A percentile compares a stretch with the other conserved stretches of the same genome.
Evolutionary conservation across 2,113 vertebrate genomes (phyloP).

Genomic region (Upupa epops): DNA sequence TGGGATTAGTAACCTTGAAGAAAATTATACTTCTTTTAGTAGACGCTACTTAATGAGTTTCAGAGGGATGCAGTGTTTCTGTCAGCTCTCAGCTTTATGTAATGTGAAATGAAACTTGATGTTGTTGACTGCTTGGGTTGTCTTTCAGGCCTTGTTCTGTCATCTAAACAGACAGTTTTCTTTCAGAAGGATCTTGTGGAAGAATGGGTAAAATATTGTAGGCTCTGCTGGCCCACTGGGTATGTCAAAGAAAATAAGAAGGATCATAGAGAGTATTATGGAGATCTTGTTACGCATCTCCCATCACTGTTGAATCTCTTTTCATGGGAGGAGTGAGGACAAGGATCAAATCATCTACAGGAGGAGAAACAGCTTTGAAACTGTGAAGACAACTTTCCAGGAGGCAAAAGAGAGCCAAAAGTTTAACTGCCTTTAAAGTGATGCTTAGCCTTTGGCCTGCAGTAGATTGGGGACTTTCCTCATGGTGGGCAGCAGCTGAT

Average conservation of each 20-base stretch:
- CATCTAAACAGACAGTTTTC: background rate
- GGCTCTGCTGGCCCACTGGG: background rate
- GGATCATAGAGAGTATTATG: background rate
- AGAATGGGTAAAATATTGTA: rapidly evolving
- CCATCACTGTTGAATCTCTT: background rate
- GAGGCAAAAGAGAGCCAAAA: background rate
- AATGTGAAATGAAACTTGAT: background rate
- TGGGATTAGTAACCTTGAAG: background rate
- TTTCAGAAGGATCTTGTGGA: background rate
- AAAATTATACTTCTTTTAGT: background rate
- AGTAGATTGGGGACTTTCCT: background rate
- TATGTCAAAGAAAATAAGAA: background rate
- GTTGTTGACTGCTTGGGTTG: background rate
- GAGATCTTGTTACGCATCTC: background rate
- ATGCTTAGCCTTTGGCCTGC: rapidly evolving
- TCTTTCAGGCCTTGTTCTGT: background rate
- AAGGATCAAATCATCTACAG: rapidly evolving
- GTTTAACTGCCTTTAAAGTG: background rate
- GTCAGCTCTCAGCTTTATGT: background rate
- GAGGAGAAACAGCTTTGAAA: background rate
- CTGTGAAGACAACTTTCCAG: background rate
- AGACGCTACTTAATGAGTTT: background rate
- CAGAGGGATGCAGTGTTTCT: background rate
- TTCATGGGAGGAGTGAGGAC: background rate
- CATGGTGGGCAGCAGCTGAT: rapidly evolving